Base-by-base conservation (phyloP, 1,140 invertebrate species). In the Conus betulinus region DNA sequence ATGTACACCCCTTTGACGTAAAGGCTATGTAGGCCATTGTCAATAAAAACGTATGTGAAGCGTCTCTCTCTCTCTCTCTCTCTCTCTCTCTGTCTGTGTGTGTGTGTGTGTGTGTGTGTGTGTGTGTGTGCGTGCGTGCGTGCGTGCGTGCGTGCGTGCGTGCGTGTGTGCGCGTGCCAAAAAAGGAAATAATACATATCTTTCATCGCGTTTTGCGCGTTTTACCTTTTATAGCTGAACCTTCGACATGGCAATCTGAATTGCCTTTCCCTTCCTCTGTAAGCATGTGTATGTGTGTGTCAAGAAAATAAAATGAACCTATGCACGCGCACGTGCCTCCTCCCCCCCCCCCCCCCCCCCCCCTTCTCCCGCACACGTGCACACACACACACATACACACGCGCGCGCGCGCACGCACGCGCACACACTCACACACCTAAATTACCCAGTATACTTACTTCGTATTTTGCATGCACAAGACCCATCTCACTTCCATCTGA, bases 401-500 rank as follows among this genome's bases (percentile, higher is more conserved):
- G 4, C 8, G 1, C n/a, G 5, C 39, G 3, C 39, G 39, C 39
- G 39, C 39, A 3, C 39, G 39, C 39, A 3, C 39, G 39, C 39
- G 39, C 39, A 39, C 39, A 39, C 39, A 3, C 39, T 39, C 3
- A 39, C 39, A 39, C 39, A 39, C 39, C 39, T 39, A 39, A 39
- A 39, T 39, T 39, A 39, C 3, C 11, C 7, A 5, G 15, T 11
- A 51, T 39, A 51, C 78, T 79, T 79, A 20, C 78, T 25, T 79
- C 78, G 27, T 39, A 79, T 79, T 79, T 79, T 27, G 78, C 51
- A 20, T 79, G 78, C 27, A 79, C 27, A n/a, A 79, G 78, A 5
- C 78, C 78, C 27, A 79, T 13, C 78, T 79, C 78, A 51, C 51
- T 52, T 52, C 78, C 78, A 79, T 79, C 78, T 79, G 78, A 79